Conservation (phyloP, 2,113 vertebrate genomes). For the Vombatus ursinus region DNA sequence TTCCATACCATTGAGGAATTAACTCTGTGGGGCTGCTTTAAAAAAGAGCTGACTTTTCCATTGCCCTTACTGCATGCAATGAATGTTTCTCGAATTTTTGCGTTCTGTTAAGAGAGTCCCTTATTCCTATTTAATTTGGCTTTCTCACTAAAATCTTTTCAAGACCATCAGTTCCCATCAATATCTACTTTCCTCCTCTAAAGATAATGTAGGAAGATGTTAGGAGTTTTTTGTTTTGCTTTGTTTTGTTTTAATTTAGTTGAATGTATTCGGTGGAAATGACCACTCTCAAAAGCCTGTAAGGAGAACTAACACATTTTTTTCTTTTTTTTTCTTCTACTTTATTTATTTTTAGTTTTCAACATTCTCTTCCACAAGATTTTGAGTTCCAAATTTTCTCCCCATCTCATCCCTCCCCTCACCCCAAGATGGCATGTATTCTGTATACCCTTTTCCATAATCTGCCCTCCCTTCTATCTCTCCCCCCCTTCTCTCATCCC, state of each 20-base stretch:
- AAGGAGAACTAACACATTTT: conserved; percentile 27
- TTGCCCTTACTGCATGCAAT: conserved; percentile 42
- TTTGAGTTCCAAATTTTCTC: too few relatives aligned
- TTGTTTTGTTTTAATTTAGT: background rate
- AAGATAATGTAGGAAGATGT: conserved; percentile 5
- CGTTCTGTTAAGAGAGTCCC: conserved; percentile 13
- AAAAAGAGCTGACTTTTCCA: conserved; percentile 63
- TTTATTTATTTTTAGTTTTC: too few relatives aligned
- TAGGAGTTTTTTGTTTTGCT: background rate
- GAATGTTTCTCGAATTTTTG: conserved; percentile 46
- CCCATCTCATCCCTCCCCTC: too few relatives aligned
- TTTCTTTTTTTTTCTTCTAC: too few relatives aligned
- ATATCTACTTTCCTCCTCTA: conserved; percentile 15
- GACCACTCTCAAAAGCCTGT: conserved; percentile 45
- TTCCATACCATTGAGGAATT: conserved; percentile 60
- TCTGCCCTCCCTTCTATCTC: too few relatives aligned
- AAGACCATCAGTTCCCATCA: conserved; percentile 35
- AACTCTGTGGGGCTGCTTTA: conserved; percentile 67
- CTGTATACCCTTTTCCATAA: too few relatives aligned
- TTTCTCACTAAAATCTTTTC: conserved; percentile 62
- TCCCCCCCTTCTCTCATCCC: too few relatives aligned
- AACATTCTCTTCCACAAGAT: too few relatives aligned
- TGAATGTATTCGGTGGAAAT: conserved; percentile 5
- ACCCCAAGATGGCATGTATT: too few relatives aligned
- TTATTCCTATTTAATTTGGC: conserved; percentile 48